Evolutionary conservation across 2,113 vertebrate genomes (phyloP).

Genomic region (Hypanus sabinus): DNA sequence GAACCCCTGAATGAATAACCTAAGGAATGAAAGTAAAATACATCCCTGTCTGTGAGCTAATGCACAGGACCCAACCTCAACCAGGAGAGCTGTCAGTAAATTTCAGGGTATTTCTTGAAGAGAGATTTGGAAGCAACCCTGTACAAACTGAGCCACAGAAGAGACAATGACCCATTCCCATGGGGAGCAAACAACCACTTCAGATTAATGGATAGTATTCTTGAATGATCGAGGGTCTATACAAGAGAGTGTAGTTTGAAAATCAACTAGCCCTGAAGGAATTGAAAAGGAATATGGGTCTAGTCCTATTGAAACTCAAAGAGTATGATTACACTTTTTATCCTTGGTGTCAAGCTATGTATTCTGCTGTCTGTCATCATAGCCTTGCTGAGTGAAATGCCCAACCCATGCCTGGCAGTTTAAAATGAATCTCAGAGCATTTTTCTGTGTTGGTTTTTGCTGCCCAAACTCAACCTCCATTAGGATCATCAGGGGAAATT

Average conservation of each 20-base stretch:
- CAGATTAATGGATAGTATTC: background rate
- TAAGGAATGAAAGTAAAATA: background rate
- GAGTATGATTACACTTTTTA: background rate
- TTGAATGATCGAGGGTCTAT: background rate
- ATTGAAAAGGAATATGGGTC: background rate
- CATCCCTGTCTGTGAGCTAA: background rate
- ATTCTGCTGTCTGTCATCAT: constrained; percentile 24
- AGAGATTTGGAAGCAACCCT: background rate
- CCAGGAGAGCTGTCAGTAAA: background rate
- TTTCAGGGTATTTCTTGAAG: background rate
- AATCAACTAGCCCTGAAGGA: constrained; percentile 7
- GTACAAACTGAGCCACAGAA: background rate
- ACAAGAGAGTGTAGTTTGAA: background rate
- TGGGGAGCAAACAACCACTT: background rate
- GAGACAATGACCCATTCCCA: background rate
- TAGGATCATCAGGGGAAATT: background rate
- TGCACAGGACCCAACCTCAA: background rate
- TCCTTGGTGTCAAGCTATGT: background rate
- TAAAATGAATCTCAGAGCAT: background rate
- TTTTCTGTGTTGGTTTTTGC: background rate
- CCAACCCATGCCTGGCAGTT: background rate
- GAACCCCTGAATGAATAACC: too few relatives aligned
- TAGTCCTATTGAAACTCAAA: background rate
- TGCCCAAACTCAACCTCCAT: background rate
- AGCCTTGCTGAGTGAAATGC: background rate